Evolutionary conservation across 2,888 invertebrate species (phyloP).

Genomic region (Smittia sp.): DNA sequence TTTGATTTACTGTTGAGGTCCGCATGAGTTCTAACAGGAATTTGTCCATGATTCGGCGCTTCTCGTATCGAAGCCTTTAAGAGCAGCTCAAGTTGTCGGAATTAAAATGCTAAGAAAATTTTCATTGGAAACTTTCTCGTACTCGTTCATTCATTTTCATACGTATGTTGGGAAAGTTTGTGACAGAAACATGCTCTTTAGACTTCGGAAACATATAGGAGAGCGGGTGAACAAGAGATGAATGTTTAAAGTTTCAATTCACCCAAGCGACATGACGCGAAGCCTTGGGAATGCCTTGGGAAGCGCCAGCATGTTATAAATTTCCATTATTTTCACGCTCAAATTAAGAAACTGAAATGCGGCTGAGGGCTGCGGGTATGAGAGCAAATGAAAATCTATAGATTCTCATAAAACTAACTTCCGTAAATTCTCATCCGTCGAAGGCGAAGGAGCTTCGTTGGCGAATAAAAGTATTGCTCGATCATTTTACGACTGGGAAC

Average conservation of each 20-base stretch:
- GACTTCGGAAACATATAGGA: background rate
- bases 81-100: no score
- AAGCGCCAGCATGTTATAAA: background rate
- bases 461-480: background rate
- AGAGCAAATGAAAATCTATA: background rate
- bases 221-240: background rate
- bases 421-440: background rate
- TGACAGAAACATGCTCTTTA: slow-evolving; percentile 20
- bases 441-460: background rate
- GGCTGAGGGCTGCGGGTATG: background rate
- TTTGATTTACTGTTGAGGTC: no score
- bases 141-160: background rate
- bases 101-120: no score
- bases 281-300: background rate
- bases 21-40: no score
- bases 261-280: background rate
- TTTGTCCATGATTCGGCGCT: no score
- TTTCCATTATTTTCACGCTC: slow-evolving; percentile 4
- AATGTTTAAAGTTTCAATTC: slow-evolving; percentile 1
- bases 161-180: slow-evolving; percentile 7
- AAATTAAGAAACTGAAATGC: background rate
- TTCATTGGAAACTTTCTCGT: background rate
- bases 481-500: background rate
- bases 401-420: background rate
- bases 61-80: no score